A percentile compares a stretch with the other conserved stretches of the same genome.
phyloP scores from a whole-genome alignment of 2,797 vertebrate genomes.

The Cynopterus sphinx region DNA sequence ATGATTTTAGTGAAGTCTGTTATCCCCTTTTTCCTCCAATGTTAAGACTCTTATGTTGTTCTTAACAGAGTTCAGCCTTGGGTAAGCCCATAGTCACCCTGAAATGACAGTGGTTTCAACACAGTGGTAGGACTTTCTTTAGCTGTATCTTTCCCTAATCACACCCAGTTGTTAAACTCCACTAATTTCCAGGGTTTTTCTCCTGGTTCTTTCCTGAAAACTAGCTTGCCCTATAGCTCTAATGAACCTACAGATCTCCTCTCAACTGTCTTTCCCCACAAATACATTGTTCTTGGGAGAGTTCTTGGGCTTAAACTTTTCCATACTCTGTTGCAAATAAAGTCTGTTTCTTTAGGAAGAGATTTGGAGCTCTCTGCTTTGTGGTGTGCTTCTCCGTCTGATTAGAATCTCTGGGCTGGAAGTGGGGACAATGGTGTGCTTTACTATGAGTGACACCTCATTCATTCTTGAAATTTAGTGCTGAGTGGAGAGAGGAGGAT shows the following conservation, averaged over 20 bases:
- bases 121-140: background rate
- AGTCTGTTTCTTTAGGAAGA: background rate
- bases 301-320: background rate
- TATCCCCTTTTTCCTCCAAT: background rate
- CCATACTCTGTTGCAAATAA: background rate
- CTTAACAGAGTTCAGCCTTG: background rate
- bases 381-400: background rate
- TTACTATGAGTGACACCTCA: background rate
- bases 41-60: background rate
- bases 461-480: background rate
- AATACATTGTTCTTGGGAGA: background rate
- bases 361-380: background rate
- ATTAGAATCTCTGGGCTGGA: background rate
- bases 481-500: background rate
- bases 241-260: background rate
- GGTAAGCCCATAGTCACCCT: background rate
- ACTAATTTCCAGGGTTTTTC: background rate
- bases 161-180: background rate
- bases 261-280: background rate
- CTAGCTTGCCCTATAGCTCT: background rate
- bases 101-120: background rate
- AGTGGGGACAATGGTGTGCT: background rate
- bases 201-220: background rate
- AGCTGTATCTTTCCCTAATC: background rate
- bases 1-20: background rate